Base-by-base conservation (phyloP, 92 coral and sea anemone species). In the Zoanthus gigantus region DNA sequence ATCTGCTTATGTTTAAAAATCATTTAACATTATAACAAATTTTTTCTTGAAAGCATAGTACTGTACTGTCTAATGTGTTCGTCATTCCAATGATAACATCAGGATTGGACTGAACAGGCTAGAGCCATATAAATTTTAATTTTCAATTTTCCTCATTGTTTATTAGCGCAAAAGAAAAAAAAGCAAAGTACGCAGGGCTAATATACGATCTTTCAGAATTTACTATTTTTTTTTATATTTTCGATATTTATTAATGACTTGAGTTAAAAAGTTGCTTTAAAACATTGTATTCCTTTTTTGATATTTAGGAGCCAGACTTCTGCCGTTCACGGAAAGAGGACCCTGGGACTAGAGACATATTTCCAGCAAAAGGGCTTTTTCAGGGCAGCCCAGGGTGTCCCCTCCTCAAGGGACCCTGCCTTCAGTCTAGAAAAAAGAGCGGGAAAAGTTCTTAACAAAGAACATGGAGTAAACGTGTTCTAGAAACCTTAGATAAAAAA, bases 291-390 rank as follows among this genome's bases (percentile, higher is more conserved):
- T 34, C 74, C 77, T 65, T 73, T 30, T 46, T 63, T 71, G 48
- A 52, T 74, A 42, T 84, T 13, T 71, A 97, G 99, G 88, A 91
- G 86, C 85, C 92, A 88, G 17, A 91, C 94, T 6, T 89, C 97
- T 32, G 94, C 95, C 30, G 94, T 97, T 83, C 89, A 95, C 87
- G 95, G 99, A 31, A 93, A 93, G 73, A 90, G 97, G 10, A 95
- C 92, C 77, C 90, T 97, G 53, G 94, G 94, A 2, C 94, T 89
- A 86, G 99, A 94, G 75, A 92, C 93, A 9, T 97, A 95, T 91
- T 97, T 91, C 82, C 99, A 97, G 31, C 85, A 91, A 85, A 94
- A 94, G 89, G 94, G 98, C 78, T 72, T 95, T 18, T 84, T 82
- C 31, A 90, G 88, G 60, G 72, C 93, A 7, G 78, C 60, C 16